Evolutionary conservation across 2,888 invertebrate species (phyloP), one percentile per base, ranked within the genome.

Genomic region (Cheilosia urbana): DNA sequence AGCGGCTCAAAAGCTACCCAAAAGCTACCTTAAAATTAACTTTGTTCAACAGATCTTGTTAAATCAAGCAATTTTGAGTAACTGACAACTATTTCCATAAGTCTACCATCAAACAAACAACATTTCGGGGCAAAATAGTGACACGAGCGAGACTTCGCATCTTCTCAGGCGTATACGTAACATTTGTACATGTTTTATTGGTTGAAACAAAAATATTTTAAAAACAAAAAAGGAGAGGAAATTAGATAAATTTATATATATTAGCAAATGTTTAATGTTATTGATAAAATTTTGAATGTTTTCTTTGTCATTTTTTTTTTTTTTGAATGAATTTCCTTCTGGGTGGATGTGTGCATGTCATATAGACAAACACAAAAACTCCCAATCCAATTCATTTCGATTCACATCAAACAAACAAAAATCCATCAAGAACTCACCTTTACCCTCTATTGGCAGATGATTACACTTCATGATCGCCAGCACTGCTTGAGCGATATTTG

Each of bases 401-500:
- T 45, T 42, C 27, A 51, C 42, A 51, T 69, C 37, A 84, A 84
- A 84, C 84, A 84, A 84, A 84, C 84, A 84, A 84, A 84, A 84
- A 66, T 76, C 65, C 65, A 84, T 84, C 84, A 80, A 81, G 68
- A 81, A 93, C 94, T 93, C 93, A 98, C 98, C 97, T 93, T 98
- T 97, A 93, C 98, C 98, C 92, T 97, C 97, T 89, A 99, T 97
- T 89, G 98, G 97, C 88, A 97, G 96, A 93, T 99, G 99, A 93
- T 99, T 99, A 93, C 97, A 97, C 87, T 98, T 96, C 95, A 98
- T 97, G 89, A 99, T 96, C 72, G 98, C 99, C 92, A 98, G 97
- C 49, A 98, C 96, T 6, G 99, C 98, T 91, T 98, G 97, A 34
- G 96, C 96, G 88, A 97, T 96, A 91, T 95, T 96, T 90, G 97